Percentiles rank a stretch among this genome's conserved stretches.
Conservation (phyloP, 2,113 vertebrate genomes). For the Rhea americana region DNA sequence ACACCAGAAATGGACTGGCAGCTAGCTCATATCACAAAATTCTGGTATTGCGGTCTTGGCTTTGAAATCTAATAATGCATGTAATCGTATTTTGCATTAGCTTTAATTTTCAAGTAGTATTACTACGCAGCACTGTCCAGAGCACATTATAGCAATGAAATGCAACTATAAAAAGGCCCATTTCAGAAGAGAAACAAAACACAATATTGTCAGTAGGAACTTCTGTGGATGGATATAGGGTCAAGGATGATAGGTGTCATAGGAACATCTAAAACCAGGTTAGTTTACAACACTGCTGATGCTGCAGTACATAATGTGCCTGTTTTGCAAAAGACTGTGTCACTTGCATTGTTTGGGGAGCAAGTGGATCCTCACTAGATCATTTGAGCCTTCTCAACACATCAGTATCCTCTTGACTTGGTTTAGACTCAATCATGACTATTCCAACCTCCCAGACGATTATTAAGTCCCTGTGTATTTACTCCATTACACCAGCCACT, state of each 20-base stretch:
- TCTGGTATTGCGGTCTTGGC: background rate
- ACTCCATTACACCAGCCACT: background rate
- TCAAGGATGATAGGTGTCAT: background rate
- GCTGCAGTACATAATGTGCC: background rate
- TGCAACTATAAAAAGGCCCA: background rate
- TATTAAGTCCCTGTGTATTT: background rate
- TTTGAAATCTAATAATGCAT: background rate
- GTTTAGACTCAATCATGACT: background rate
- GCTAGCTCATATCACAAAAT: background rate
- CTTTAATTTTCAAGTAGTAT: background rate
- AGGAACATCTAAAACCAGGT: background rate
- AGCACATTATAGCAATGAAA: background rate
- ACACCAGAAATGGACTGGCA: background rate
- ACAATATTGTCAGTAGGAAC: background rate
- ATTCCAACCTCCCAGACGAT: background rate
- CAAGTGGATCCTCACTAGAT: background rate
- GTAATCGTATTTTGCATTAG: background rate
- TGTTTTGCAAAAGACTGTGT: background rate
- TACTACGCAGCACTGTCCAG: background rate
- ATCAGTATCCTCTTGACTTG: background rate
- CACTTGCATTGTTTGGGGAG: background rate
- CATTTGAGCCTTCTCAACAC: background rate
- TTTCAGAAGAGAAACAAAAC: background rate
- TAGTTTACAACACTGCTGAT: background rate
- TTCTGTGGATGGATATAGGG: background rate